These are phyloP conservation scores for Deilephila porcellus DNA, from an alignment of 2,888 invertebrate species.

Conservation along the genomic window DNA sequence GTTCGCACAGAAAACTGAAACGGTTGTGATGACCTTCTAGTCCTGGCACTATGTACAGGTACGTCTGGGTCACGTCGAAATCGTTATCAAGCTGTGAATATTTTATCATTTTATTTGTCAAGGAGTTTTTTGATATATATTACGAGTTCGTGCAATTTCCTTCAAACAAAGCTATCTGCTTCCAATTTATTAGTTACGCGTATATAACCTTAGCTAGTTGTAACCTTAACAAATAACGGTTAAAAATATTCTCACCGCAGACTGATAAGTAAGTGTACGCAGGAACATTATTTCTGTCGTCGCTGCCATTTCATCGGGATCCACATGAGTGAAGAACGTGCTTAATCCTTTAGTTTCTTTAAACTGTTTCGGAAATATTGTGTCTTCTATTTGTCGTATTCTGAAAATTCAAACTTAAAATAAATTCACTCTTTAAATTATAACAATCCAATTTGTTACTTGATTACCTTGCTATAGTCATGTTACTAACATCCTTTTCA, in stretches of 20 bases:
- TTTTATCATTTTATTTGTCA: no score
- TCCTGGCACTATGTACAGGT: conserved; percentile 61
- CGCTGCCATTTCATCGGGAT: conserved; percentile 61
- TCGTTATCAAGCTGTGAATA: conserved; percentile 55
- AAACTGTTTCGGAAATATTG: conserved; percentile 30
- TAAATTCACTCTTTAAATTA: not conserved
- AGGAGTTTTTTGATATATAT: no score
- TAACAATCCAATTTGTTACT: not conserved
- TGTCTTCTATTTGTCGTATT: conserved; percentile 36
- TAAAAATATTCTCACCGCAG: conserved; percentile 30
- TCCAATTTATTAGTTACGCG: not conserved
- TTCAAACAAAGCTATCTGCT: no score
- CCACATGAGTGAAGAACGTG: conserved; percentile 54
- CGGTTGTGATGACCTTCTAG: conserved; percentile 58
- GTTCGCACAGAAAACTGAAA: conserved; percentile 53
- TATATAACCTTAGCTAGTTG: no score
- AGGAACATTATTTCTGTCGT: conserved; percentile 58
- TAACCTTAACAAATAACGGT: conserved; percentile 7
- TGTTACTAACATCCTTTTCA: conserved; percentile 30
- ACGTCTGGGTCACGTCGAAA: conserved; percentile 48
- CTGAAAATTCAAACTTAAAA: conserved; percentile 34
- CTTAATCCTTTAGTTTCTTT: conserved; percentile 47
- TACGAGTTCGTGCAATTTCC: no score
- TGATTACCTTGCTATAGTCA: conserved; percentile 32
- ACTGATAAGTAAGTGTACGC: conserved; percentile 49